Conservation (phyloP, 2,888 invertebrate genomes). For the Phania funesta region DNA sequence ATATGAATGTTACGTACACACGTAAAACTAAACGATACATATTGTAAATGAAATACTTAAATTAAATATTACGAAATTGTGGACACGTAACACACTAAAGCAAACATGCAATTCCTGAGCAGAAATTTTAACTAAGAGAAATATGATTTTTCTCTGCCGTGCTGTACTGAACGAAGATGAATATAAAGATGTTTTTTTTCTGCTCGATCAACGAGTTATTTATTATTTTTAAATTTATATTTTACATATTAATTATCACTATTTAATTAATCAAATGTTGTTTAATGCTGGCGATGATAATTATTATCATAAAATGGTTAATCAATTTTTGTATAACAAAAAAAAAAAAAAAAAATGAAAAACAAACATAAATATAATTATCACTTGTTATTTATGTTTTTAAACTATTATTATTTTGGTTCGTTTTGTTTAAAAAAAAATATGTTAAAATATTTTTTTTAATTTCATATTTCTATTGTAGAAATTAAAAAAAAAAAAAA, state of each 20-base stretch:
- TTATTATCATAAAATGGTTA: background rate
- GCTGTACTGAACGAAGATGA: conserved; percentile 24
- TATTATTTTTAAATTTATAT: conserved; percentile 19
- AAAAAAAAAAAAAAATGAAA: background rate
- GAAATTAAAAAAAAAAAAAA: background rate
- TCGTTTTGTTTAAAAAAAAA: conserved; percentile 9
- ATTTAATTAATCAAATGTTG: conserved; percentile 2
- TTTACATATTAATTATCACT: background rate
- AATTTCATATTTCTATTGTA: conserved; percentile 26
- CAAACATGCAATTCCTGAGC: conserved; percentile 54
- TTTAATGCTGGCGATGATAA: background rate
- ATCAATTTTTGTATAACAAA: conserved; percentile 1
- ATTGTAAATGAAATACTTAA: conserved; percentile 19
- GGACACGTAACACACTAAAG: conserved; percentile 22
- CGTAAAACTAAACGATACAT: conserved; percentile 15
- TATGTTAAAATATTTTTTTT: conserved; percentile 2
- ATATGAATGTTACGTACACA: too few relatives aligned
- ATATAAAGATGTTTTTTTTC: background rate
- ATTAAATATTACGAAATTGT: conserved; percentile 27
- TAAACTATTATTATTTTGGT: conserved; percentile 8
- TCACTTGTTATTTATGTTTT: conserved; percentile 31
- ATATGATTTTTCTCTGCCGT: background rate
- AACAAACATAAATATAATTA: background rate
- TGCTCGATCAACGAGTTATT: conserved; percentile 25
- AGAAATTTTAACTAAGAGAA: conserved; percentile 37